A percentile compares a stretch with the other conserved stretches of the same genome.
phyloP scores from a whole-genome alignment of 1,140 invertebrate species.

The Chelonus insularis region DNA sequence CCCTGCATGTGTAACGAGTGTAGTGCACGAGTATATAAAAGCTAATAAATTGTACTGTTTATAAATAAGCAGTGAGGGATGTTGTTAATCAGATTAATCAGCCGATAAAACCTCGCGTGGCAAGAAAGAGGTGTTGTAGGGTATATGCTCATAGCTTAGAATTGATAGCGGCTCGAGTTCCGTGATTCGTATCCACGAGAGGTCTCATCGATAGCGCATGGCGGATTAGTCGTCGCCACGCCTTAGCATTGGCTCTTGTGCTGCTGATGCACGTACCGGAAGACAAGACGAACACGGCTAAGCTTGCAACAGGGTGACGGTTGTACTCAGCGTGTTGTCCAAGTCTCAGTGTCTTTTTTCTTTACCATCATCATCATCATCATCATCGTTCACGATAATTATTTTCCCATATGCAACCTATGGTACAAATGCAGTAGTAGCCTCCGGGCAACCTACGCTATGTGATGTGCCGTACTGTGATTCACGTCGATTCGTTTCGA shows the following conservation, averaged over 20 bases:
- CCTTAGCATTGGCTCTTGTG: neutral
- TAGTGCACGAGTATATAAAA: neutral
- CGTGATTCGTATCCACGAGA: conserved; percentile 25
- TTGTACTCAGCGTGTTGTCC: conserved; percentile 33
- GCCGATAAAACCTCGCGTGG: neutral
- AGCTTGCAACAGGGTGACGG: conserved; percentile 26
- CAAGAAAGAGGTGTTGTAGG: neutral
- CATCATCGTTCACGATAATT: conserved; percentile 37
- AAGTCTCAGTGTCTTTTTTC: no score
- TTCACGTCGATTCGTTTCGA: conserved; percentile 47
- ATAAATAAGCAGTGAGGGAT: neutral
- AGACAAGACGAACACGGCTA: neutral
- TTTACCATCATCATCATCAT: neutral
- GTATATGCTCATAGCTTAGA: neutral
- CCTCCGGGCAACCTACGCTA: neutral
- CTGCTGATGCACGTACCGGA: conserved; percentile 3
- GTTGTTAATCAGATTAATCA: conserved; percentile 19
- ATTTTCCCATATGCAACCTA: conserved; percentile 51
- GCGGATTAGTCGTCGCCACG: conserved; percentile 25
- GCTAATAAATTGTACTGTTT: conserved; percentile 12
- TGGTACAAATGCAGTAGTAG: conserved; percentile 7
- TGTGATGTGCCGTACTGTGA: conserved; percentile 34
- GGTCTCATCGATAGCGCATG: conserved; percentile 21
- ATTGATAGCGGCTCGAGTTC: conserved; percentile 22
- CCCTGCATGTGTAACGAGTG: no score